These are phyloP conservation scores for Eurypyga helias DNA, from an alignment of 2,113 vertebrate genomes.

Conservation along the genomic window DNA sequence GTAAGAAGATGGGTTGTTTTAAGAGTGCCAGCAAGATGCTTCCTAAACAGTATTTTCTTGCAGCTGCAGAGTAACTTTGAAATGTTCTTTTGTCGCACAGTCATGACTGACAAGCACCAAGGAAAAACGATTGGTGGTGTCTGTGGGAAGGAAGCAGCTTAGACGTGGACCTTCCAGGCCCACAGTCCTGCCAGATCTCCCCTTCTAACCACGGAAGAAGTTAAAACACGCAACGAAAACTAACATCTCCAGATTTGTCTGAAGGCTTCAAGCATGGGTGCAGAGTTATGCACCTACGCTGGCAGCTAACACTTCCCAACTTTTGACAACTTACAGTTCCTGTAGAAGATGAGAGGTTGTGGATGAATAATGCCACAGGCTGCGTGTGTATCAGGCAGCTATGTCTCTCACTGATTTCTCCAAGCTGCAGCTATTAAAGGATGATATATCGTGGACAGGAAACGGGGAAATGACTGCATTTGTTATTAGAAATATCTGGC, in stretches of 20 bases:
- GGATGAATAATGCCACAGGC: not conserved
- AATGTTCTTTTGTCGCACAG: not conserved
- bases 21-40: not conserved
- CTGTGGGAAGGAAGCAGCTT: not conserved
- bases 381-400: not conserved
- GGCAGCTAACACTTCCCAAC: not conserved
- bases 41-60: not conserved
- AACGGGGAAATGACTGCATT: not conserved
- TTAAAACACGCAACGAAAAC: not conserved
- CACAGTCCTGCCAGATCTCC: not conserved
- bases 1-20: not conserved
- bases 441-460: not conserved
- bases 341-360: not conserved
- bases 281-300: not conserved
- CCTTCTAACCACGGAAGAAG: not conserved
- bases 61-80: not conserved
- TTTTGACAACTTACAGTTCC: not conserved
- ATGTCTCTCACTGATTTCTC: not conserved
- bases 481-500: not conserved
- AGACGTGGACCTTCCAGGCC: not conserved
- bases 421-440: not conserved
- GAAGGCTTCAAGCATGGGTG: not conserved
- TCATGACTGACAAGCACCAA: not conserved
- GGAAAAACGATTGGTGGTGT: not conserved
- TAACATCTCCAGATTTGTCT: not conserved